phyloP scores from a whole-genome alignment of 2,888 invertebrate genomes.

The Nymphalis polychloros region DNA sequence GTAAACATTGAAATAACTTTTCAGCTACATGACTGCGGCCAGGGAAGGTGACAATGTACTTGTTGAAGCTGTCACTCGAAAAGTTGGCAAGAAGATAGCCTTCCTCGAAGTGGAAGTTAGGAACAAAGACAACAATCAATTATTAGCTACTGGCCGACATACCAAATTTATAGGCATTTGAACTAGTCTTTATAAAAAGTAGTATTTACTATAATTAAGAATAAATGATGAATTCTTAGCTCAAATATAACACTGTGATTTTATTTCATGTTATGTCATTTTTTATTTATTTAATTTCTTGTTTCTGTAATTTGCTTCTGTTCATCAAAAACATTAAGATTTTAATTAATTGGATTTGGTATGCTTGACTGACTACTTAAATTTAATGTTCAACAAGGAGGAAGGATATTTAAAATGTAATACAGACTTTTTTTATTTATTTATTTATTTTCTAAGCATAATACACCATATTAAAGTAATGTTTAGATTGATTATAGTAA shows the following conservation, averaged over 20 bases:
- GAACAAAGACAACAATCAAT: conserved; percentile 86
- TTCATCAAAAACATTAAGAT: too few species aligned
- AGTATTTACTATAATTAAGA: conserved; percentile 3
- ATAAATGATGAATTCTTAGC: conserved; percentile 1
- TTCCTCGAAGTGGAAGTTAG: conserved; percentile 90
- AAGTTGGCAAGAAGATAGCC: conserved; percentile 89
- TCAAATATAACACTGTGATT: background rate
- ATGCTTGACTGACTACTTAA: too few species aligned
- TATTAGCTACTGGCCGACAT: conserved; percentile 92
- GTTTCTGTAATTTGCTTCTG: too few species aligned
- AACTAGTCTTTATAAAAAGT: background rate
- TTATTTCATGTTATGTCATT: background rate
- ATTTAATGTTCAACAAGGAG: background rate
- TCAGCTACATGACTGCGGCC: conserved; percentile 89
- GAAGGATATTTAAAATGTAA: background rate
- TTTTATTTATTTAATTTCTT: background rate
- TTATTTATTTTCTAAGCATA: conserved; percentile 11
- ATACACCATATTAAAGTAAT: background rate
- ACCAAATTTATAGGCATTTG: conserved; percentile 85
- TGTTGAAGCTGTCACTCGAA: conserved; percentile 89
- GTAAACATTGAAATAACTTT: background rate
- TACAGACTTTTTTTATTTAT: background rate
- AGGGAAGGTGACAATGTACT: conserved; percentile 89
- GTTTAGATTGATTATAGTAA: background rate
- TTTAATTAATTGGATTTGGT: too few species aligned